Conservation (phyloP, 1,140 invertebrate genomes). For the Reticulitermes speratus region DNA sequence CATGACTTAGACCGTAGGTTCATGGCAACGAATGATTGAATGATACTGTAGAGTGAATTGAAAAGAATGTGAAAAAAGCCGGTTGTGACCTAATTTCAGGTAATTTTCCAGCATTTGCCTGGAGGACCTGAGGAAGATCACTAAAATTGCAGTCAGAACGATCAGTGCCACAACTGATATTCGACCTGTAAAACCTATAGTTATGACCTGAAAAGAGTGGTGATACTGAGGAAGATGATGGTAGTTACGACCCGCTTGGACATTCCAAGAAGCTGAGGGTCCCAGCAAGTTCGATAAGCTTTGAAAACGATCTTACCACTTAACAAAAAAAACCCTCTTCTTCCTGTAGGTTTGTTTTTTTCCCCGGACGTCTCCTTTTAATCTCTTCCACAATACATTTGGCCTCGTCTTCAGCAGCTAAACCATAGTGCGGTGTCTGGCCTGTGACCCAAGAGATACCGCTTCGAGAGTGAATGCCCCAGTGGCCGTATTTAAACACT, state of each 20-base stretch:
- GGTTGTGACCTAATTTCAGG: too few relatives aligned
- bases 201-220: too few relatives aligned
- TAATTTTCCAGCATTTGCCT: too few relatives aligned
- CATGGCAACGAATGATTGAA: too few relatives aligned
- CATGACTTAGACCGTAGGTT: too few relatives aligned
- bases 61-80: too few relatives aligned
- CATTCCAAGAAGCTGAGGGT: background rate
- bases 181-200: too few relatives aligned
- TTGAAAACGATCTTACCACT: background rate
- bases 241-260: background rate
- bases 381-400: slow-evolving; percentile 1
- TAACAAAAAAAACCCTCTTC: background rate
- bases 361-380: background rate
- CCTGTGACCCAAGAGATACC: background rate
- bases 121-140: too few relatives aligned
- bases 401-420: background rate
- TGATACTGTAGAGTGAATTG: too few relatives aligned
- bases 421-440: background rate
- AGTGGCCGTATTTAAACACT: background rate
- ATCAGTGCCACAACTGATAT: too few relatives aligned
- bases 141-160: too few relatives aligned
- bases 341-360: background rate
- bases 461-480: background rate
- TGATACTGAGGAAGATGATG: too few relatives aligned
- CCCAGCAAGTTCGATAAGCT: background rate